Evolutionary conservation across 2,888 invertebrate genomes (phyloP), one percentile per base, ranked within the genome.

Genomic region (Cheilosia vernalis): DNA sequence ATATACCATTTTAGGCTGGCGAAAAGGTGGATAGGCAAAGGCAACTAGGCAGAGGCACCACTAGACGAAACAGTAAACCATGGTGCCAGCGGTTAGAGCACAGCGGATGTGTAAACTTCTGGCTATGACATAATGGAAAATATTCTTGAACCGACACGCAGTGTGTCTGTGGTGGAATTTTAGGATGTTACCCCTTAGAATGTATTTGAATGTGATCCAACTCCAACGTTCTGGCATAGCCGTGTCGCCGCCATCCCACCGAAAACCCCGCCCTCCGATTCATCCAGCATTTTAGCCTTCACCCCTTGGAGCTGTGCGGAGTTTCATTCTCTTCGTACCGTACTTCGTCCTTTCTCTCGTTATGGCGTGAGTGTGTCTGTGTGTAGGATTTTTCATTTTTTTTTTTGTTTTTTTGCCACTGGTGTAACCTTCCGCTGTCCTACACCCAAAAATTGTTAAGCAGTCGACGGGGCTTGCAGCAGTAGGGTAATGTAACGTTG

Each of bases 51-150:
- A 60, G 0, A 64, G 58, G 47, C 42, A 60, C 4, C 40, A 67
- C 21, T 33, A 42, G 30, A 47, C 37, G 51, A 66, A 47, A 58
- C 42, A 61, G 19, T 63, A 33, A 63, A 51, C 40, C 61, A 55
- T 49, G 15, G 44, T 49, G 24, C 17, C 24, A 42, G 51, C 17
- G 24, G 63, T 78, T 49, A 30, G 53, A 53, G 55, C 63, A 47
- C 44, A 49, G 55, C 40, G 77, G 33, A 76, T 69, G 53, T 66
- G 53, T 66, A 47, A 60, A 42, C 37, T 40, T 66, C 27, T 66
- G 42, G 53, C 58, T 74, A 74, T 84, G 84, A 85, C 84, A 85
- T 85, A 85, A 85, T 76, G 76, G 66, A 85, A 80, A 76, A 30
- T 24, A 24, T 70, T 76, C 74, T 70, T 42, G 44, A 61, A 53